phyloP scores from a whole-genome alignment of 2,888 invertebrate genomes.

The Epinotia bilunana region DNA sequence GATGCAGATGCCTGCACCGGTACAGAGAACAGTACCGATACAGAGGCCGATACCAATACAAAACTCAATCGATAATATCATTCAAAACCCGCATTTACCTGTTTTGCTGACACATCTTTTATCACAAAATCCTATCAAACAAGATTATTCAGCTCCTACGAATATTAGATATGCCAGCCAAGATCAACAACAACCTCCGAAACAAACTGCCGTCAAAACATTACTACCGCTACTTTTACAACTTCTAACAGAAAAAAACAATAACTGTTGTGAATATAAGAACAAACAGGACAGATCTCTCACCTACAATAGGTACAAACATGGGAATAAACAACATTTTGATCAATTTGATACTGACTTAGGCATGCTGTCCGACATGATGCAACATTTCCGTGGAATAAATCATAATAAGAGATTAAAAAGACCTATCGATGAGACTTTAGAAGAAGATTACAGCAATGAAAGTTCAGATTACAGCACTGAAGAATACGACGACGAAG shows the following conservation, averaged over 20 bases:
- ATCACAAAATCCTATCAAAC: constrained; percentile 18
- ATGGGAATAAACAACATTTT: neutral
- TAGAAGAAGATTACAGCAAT: constrained; percentile 33
- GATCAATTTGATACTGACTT: constrained; percentile 1
- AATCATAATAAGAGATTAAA: constrained; percentile 9
- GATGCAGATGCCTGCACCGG: neutral
- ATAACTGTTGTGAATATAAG: constrained; percentile 51
- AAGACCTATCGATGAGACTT: neutral
- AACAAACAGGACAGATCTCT: constrained; percentile 10
- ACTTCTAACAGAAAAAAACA: constrained; percentile 67
- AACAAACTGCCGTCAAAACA: constrained; percentile 56
- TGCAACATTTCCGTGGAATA: neutral
- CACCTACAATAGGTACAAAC: constrained; percentile 15
- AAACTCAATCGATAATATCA: constrained; percentile 15
- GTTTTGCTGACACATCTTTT: constrained; percentile 28
- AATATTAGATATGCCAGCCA: neutral
- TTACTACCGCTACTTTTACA: constrained; percentile 71
- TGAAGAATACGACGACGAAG: constrained; percentile 43
- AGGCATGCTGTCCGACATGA: neutral
- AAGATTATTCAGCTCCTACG: constrained; percentile 12
- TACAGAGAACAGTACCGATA: neutral
- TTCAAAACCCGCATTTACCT: constrained; percentile 15
- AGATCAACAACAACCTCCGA: constrained; percentile 54
- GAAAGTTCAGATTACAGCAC: constrained; percentile 33
- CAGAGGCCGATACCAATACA: neutral